Evolutionary conservation across 2,113 vertebrate genomes (phyloP), one percentile per base, ranked within the genome.

Genomic region (Dendrocopos noguchii): DNA sequence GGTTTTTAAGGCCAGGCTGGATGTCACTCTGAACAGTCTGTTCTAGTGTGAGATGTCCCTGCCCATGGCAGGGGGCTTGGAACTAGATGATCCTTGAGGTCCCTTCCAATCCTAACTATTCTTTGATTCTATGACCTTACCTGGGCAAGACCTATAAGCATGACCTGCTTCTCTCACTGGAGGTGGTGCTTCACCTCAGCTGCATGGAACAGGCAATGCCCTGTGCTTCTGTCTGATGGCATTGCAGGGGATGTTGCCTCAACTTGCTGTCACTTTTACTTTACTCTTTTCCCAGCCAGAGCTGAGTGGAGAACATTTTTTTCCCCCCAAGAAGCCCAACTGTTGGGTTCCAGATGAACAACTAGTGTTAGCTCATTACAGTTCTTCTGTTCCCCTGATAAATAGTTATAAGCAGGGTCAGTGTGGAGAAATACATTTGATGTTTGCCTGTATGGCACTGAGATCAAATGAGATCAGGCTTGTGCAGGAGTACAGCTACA

Each of bases 321-420:
- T 8, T 68, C 68, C 42, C 91, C 87, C 88, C 60, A 64, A 0
- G 74, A 88, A 87, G 73, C 73, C 29, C 79, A 22, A 57, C 27
- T 66, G 10, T 53, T 74, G 82, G 76, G 67, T 82, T 93, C 77
- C 80, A 76, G 65, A 83, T 53, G 85, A 87, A 71, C 53, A 90
- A 18, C 28, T 16, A 66, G 57, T 63, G 63, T 72, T 80, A 80
- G 70, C 65, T 88, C 2, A 36, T 85, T 83, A 24, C 72, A 57
- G 66, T 80, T 80, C 22, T 73, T 53, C 73, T 88, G 1, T 67
- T 96, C 44, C 34, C 67, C 84, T 0, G 8, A 76, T 86, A 89
- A 79, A 34, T 88, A 42, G 47, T 89, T 90, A 59, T 90, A 91
- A 93, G 73, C 42, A 93, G 88, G 70, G 80, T 88, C 66, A 71